phyloP scores from a whole-genome alignment of 2,888 invertebrate species.

The Drosophila nr. perissopoda region DNA sequence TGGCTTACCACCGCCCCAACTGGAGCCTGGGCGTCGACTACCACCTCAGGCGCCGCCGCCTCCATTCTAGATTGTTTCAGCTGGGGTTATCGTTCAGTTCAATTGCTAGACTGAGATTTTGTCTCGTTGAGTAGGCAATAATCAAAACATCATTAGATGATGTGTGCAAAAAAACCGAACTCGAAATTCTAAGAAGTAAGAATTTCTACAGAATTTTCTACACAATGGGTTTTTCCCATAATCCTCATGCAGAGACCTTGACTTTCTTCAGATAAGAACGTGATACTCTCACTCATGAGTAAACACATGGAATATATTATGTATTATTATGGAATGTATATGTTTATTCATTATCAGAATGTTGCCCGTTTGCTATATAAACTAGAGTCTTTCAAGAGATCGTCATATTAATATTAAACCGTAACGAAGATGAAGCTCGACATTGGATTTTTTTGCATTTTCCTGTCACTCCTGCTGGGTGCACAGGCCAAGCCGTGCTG shows the following conservation, averaged over 20 bases:
- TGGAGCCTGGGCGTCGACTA: too few relatives aligned
- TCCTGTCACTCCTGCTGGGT: conserved; percentile 24
- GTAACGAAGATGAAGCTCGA: conserved; percentile 43
- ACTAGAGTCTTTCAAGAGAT: conserved; percentile 3
- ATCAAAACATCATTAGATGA: conserved; percentile 4
- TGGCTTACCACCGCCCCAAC: too few relatives aligned
- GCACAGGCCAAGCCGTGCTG: conserved; percentile 52
- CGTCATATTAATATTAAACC: conserved; percentile 6
- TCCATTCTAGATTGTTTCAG: background rate
- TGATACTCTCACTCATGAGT: background rate
- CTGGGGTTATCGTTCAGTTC: conserved; percentile 58
- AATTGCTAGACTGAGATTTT: conserved; percentile 11
- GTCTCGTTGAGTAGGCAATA: conserved; percentile 29
- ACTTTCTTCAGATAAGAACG: background rate
- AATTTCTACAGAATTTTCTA: background rate
- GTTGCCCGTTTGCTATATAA: conserved; percentile 43
- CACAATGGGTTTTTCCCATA: background rate
- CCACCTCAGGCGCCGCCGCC: too few relatives aligned
- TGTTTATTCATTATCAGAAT: conserved; percentile 30
- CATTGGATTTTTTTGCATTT: conserved; percentile 25
- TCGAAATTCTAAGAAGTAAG: background rate
- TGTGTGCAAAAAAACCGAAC: conserved; percentile 9
- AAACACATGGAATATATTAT: background rate
- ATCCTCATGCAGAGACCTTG: background rate
- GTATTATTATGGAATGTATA: background rate